Evolutionary conservation across 2,797 vertebrate genomes (phyloP), one percentile per base, ranked within the genome.

Genomic region (Silurus lanzhouensis): DNA sequence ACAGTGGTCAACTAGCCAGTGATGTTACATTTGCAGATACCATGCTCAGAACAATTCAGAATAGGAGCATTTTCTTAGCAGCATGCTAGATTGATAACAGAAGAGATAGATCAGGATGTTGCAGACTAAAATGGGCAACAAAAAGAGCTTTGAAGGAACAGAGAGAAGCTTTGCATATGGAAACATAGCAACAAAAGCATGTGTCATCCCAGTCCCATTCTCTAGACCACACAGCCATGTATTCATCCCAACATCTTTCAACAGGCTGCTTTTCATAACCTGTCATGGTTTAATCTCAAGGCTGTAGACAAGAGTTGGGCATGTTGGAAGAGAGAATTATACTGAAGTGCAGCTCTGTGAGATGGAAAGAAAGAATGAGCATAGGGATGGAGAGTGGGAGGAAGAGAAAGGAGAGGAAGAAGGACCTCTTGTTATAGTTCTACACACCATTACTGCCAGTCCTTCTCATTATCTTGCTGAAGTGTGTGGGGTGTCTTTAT

Each of bases 391-490:
- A 71, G 63, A 85, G 84, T 80, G 82, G 88, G 83, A 87, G 81
- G 86, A 84, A 79, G 78, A 84, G 66, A 38, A 76, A 83, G 81
- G 79, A 83, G 66, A 82, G 63, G 63, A 87, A 82, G 68, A 85
- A 83, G 74, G 79, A 88, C 87, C 60, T 79, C 58, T 89, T 92
- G 91, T 91, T 84, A 83, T 90, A 89, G 90, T 84, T 81, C 89
- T 87, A 89, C 78, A 84, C 6, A 91, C 91, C 90, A 77, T 88
- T 90, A 89, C 90, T 85, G 86, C 92, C 92, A 91, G 91, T 94
- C 92, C 91, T 92, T 91, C 91, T 94, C 92, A 94, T 95, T 94
- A 94, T 88, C 91, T 89, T 91, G 88, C 90, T 91, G 88, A 88
- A 85, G 89, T 91, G 87, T 80, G 88, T 88, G 85, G 88, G 88